These are phyloP conservation scores for Philotrypesis tridentata DNA, from an alignment of 1,140 invertebrate genomes.

Conservation along the genomic window DNA sequence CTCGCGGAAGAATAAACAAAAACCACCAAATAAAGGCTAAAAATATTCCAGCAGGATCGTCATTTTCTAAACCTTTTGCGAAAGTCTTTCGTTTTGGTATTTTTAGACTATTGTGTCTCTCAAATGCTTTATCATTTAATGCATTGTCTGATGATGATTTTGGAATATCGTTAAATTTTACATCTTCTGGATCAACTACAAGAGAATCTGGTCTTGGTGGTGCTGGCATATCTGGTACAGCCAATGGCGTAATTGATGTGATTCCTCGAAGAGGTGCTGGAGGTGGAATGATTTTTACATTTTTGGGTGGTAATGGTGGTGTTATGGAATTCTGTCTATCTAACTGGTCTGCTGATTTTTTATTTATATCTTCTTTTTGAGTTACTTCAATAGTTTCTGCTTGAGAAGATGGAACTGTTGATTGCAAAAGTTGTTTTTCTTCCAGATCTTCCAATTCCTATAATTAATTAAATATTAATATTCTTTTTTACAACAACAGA, in stretches of 20 bases:
- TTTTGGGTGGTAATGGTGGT: conserved; percentile 71
- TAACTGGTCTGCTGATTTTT: conserved; percentile 34
- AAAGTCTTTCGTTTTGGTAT: conserved; percentile 64
- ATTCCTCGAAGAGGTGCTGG: conserved; percentile 68
- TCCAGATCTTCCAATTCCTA: conserved; percentile 65
- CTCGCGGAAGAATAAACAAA: conserved; percentile 79
- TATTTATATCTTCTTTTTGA: conserved; percentile 35
- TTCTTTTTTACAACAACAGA: not conserved
- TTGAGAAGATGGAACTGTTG: conserved; percentile 14
- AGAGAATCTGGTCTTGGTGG: conserved; percentile 70
- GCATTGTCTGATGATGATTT: conserved; percentile 40
- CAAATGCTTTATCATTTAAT: conserved; percentile 29
- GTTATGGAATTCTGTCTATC: conserved; percentile 65
- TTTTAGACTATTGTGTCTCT: conserved; percentile 51
- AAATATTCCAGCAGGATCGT: conserved; percentile 79
- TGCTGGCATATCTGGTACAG: conserved; percentile 68
- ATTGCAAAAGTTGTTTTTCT: conserved; percentile 60
- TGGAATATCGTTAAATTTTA: conserved; percentile 42
- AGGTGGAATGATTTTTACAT: conserved; percentile 66
- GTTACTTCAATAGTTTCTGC: conserved; percentile 30
- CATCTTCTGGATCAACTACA: conserved; percentile 48
- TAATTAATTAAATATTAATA: conserved; percentile 31
- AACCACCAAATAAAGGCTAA: conserved; percentile 83
- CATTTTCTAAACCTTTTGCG: conserved; percentile 78
- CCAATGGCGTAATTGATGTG: conserved; percentile 65